These are phyloP conservation scores for Discoglossus pictus DNA, from an alignment of 2,797 vertebrate genomes.

Conservation along the genomic window DNA sequence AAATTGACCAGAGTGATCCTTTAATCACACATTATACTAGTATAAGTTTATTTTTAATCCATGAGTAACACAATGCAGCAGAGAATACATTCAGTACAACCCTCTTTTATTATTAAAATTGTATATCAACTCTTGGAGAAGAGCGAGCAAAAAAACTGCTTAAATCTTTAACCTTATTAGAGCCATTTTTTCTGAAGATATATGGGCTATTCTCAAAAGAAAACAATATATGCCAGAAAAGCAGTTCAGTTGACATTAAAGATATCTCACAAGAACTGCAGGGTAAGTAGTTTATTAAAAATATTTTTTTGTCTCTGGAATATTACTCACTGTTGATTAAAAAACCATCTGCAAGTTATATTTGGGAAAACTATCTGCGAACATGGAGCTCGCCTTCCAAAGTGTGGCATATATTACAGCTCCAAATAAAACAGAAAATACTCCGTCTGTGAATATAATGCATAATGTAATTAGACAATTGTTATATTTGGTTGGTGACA, in stretches of 20 bases:
- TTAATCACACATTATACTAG: slow-evolving; percentile 1
- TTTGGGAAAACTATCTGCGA: too few relatives aligned
- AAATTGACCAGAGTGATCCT: too few relatives aligned
- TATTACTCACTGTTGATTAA: too few relatives aligned
- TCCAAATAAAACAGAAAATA: too few relatives aligned
- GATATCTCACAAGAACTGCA: fast-evolving
- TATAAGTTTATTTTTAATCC: neutral
- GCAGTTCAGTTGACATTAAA: slow-evolving; percentile 8
- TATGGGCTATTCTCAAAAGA: neutral
- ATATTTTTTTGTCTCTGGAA: neutral
- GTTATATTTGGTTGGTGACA: too few relatives aligned
- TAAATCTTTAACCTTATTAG: slow-evolving; percentile 5
- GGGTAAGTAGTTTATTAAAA: slow-evolving; percentile 6
- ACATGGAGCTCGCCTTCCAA: too few relatives aligned
- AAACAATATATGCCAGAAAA: neutral
- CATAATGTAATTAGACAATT: too few relatives aligned
- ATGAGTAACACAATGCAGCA: neutral
- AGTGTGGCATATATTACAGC: too few relatives aligned
- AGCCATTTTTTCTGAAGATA: slow-evolving; percentile 27
- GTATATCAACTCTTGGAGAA: slow-evolving; percentile 6
- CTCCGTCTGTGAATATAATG: too few relatives aligned
- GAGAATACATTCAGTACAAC: slow-evolving; percentile 6
- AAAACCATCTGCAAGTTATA: too few relatives aligned
- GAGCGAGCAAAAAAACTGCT: neutral
- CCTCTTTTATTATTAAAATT: slow-evolving; percentile 26